Evolutionary conservation across 2,888 invertebrate genomes (phyloP), one percentile per base, ranked within the genome.

Genomic region (Sarcophaga variegata): DNA sequence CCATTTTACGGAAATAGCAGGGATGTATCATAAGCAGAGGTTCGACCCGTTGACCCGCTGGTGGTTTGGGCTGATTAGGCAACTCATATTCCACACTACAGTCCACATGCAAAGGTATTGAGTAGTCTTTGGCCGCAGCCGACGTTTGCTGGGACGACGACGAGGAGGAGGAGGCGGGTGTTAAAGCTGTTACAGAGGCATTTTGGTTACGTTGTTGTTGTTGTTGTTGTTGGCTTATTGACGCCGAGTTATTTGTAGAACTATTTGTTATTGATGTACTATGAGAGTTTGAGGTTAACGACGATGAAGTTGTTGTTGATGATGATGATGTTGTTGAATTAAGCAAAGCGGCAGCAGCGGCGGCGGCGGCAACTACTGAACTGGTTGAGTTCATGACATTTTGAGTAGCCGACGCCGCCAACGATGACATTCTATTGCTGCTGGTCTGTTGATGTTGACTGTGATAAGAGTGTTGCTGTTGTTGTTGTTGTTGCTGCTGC

Each of bases 81-180:
- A 97, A 95, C 95, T 97, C 97, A 95, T 97, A 97, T 94, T 97
- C 97, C 91, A 97, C 97, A 94, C 97, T 97, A 94, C 97, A 97
- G 94, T 97, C 97, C 93, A 97, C 97, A 94, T 97, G 97, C 93
- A 97, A 95, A 92, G 97, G 97, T 94, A 97, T 95, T 93, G 96
- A 96, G 94, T 97, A 97, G 94, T 97, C 97, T 94, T 97, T 97
- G 25, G 85, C 78, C 76, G 86, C 20, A 20, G 85, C 20, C 22
- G 85, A 20, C 45, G 85, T 64, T 70, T 88, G 69, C 59, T 88
- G 89, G 83, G 88, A 54, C 14, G 54, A 54, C 14, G 54, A 54
- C 14, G 54, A 54, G 17, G 54, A 78, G 86, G 88, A 78, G 85
- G 88, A 78, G 86, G 88, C 81, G 85, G 88, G 80, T 85, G 88